Evolutionary conservation across 2,888 invertebrate species (phyloP).

Genomic region (Ypsolopha scabrella): DNA sequence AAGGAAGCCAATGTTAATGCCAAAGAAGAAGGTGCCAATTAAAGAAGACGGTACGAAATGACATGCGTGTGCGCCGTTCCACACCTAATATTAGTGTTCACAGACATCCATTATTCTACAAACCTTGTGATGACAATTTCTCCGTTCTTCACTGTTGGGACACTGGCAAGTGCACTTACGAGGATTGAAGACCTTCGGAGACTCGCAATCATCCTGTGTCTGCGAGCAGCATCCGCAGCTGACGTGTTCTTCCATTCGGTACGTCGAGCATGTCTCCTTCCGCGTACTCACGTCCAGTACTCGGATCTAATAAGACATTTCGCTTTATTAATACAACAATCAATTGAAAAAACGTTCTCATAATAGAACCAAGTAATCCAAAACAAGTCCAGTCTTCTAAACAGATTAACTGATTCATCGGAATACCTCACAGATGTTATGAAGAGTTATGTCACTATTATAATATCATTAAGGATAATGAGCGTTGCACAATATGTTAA

Average conservation of each 20-base stretch:
- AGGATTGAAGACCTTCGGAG: constrained; percentile 46
- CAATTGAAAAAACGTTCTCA: neutral
- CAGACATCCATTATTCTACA: constrained; percentile 63
- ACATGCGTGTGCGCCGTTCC: constrained; percentile 2
- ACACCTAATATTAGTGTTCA: constrained; percentile 22
- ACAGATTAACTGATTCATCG: neutral
- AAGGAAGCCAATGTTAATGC: neutral
- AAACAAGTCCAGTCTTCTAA: neutral
- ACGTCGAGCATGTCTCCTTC: constrained; percentile 48
- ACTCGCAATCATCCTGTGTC: constrained; percentile 32
- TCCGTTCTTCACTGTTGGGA: constrained; percentile 49
- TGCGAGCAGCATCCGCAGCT: constrained; percentile 47
- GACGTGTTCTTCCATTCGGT: constrained; percentile 47
- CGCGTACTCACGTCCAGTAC: constrained; percentile 47
- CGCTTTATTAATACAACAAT: neutral
- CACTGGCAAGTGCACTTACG: constrained; percentile 67
- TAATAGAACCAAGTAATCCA: neutral
- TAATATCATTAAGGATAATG: constrained; percentile 24
- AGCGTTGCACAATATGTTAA: constrained; percentile 16
- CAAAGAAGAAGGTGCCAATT: neutral
- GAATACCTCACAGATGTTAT: neutral
- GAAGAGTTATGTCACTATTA: constrained; percentile 35
- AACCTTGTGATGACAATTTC: constrained; percentile 55
- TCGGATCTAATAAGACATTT: constrained; percentile 34
- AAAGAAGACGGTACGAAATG: neutral